Conservation (phyloP, 2,113 vertebrate genomes). For the Microcebus murinus region DNA sequence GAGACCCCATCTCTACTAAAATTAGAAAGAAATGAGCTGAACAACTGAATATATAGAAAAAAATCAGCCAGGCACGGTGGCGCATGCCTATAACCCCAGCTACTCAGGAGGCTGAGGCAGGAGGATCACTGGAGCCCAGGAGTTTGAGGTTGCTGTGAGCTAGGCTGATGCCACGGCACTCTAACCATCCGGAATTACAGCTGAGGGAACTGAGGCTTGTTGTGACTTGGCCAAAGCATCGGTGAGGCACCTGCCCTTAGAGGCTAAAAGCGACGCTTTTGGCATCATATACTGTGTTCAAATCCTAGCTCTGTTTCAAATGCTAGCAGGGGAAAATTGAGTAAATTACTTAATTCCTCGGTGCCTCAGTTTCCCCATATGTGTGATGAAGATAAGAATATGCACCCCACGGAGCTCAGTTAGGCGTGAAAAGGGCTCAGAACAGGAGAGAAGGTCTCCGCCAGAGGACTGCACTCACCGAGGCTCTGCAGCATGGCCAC, state of each 20-base stretch:
- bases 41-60: too few species aligned
- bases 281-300: not conserved
- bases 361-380: not conserved
- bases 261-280: not conserved
- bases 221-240: not conserved
- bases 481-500: slow-evolving; percentile 48
- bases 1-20: too few species aligned
- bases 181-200: not conserved
- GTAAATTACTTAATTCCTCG: not conserved
- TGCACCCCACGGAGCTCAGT: not conserved
- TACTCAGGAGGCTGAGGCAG: too few species aligned
- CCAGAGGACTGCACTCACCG: not conserved
- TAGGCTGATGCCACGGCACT: too few species aligned
- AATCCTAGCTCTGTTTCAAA: not conserved
- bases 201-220: not conserved
- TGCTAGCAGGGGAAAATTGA: not conserved
- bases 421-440: not conserved
- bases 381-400: not conserved
- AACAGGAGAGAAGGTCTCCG: not conserved
- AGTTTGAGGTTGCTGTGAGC: not conserved
- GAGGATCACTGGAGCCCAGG: too few species aligned
- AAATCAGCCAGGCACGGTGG: too few species aligned
- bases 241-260: not conserved
- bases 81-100: too few species aligned
- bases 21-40: too few species aligned